phyloP scores from a whole-genome alignment of 2,113 vertebrate species.

The Thinocorus orbignyianus region DNA sequence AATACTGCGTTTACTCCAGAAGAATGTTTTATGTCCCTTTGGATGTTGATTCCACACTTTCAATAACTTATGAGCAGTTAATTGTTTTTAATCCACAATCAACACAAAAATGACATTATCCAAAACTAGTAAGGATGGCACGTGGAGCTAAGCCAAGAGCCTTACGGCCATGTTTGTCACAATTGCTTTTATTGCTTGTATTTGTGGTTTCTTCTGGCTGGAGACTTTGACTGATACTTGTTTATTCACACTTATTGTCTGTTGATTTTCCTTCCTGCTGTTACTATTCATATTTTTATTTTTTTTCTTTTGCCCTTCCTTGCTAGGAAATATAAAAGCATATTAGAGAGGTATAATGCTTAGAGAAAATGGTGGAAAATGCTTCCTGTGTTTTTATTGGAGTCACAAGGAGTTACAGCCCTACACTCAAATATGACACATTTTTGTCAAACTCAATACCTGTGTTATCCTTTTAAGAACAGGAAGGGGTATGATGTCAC shows the following conservation, averaged over 20 bases:
- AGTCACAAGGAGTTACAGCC: background rate
- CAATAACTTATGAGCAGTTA: background rate
- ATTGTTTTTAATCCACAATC: background rate
- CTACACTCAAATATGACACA: background rate
- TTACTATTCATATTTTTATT: background rate
- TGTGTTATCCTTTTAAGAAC: background rate
- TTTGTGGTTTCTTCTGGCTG: conserved; percentile 14
- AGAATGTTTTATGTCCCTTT: background rate
- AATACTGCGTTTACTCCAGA: background rate
- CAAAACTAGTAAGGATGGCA: background rate
- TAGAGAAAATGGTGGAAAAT: background rate
- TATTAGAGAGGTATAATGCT: background rate
- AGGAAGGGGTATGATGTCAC: background rate
- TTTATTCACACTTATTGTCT: background rate
- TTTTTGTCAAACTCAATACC: background rate
- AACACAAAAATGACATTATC: background rate
- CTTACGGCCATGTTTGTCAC: conserved; percentile 21
- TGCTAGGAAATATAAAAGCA: background rate
- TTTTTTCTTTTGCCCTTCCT: background rate
- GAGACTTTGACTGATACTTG: background rate
- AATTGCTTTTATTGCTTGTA: background rate
- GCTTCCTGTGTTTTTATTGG: background rate
- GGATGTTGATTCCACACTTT: background rate
- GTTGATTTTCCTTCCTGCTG: conserved; percentile 17
- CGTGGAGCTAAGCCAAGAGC: background rate